Evolutionary conservation across 2,113 vertebrate species (phyloP), one percentile per base, ranked within the genome.

Genomic region (Clinocottus analis): DNA sequence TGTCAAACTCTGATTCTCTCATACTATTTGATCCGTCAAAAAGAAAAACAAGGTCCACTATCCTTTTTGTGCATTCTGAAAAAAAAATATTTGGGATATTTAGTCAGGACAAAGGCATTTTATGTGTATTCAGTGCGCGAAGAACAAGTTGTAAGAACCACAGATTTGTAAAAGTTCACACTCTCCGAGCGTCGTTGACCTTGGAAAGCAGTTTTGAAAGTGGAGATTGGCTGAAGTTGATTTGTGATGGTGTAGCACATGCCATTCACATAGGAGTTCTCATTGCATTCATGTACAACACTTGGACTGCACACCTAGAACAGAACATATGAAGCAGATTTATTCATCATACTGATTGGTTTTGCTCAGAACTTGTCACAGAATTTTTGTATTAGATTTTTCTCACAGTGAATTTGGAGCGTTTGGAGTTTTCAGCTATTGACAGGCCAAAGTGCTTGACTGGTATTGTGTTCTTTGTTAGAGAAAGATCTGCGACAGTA

Each of bases 21-120:
- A 97, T 85, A 85, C 96, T 96, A 5, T 0, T 0, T 0, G 96
- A 97, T 9, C 96, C 96, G 9, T 97, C 96, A 16, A 96, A 95
- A 4, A 97, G 91, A 89, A 97, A 97, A 0, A 95, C 95, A 2
- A 97, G 91, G 69, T 96, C 93, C 7, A 96, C 95, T 0, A 86
- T 87, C 71, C 93, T 90, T 82, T 96, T 94, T 17, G 90, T 91
- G 77, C 96, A 96, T 0, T 93, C 96, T 97, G 84, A 41, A 6
- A 72, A 63, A 68, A 49, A n/a, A n/a, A n/a, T n/a, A n/a, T n/a
- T n/a, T n/a, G n/a, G 1, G 65, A 45, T 9, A 51, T 43, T 41
- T 11, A 59, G n/a, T 53, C 5, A 17, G 9, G 31, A 55, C 3
- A 49, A 61, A 45, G 12, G 49, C 12, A 21, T 3, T 17, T 51